Conservation (phyloP, 1,140 invertebrate species). For the Drosophila seguyi region DNA sequence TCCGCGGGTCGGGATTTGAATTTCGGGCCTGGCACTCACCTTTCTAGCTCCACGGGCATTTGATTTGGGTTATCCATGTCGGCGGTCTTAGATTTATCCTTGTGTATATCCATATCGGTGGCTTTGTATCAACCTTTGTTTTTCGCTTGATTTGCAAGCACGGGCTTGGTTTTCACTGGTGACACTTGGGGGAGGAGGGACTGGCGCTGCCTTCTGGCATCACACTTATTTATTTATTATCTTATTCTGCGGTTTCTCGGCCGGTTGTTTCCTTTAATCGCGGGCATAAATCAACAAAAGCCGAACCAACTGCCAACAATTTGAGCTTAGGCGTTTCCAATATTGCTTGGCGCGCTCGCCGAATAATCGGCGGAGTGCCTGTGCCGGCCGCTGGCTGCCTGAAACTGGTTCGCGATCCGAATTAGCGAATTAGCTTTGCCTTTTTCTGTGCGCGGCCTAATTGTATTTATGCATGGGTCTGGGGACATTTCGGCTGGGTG, state of each 20-base stretch:
- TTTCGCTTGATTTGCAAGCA: conserved; percentile 58
- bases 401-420: conserved; percentile 65
- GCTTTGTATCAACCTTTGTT: conserved; percentile 50
- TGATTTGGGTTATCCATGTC: conserved; percentile 77
- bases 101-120: conserved; percentile 29
- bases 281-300: conserved; percentile 69
- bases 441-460: conserved; percentile 38
- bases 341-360: conserved; percentile 34
- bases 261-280: conserved; percentile 69
- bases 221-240: conserved; percentile 55
- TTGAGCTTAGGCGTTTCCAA: conserved; percentile 62
- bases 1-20: neutral
- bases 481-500: conserved; percentile 32
- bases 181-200: conserved; percentile 17
- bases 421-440: conserved; percentile 60
- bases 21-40: conserved; percentile 55
- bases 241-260: conserved; percentile 29
- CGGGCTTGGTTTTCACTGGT: conserved; percentile 40
- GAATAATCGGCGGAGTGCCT: conserved; percentile 41
- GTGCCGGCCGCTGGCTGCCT: conserved; percentile 33
- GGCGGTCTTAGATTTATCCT: conserved; percentile 34
- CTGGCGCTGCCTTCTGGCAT: conserved; percentile 43
- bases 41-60: conserved; percentile 76
- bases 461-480: conserved; percentile 42
- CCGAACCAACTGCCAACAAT: conserved; percentile 52